Base-by-base conservation (phyloP, 2,888 invertebrate genomes). In the Augiades crinisus region DNA sequence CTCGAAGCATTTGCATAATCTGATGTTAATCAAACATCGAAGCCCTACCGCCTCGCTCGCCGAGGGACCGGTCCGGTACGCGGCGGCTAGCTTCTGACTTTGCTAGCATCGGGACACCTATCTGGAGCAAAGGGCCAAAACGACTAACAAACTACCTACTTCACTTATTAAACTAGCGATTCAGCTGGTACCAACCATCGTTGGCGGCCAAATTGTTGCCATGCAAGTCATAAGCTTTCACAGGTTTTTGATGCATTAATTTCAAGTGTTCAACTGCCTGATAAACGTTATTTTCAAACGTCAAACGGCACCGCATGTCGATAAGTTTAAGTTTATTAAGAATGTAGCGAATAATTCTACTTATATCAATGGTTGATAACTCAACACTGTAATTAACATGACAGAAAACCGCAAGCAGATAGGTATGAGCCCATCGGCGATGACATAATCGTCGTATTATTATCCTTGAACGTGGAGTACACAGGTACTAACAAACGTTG, bases 1-100 rank as follows among this genome's bases (percentile, higher is more conserved):
- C 73, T 79, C 79, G 81, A 67, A 70, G 78, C 78, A 88, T 89
- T 89, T 87, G 86, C 87, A 89, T 89, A 89, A 86, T 87, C 88
- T 84, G 89, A 89, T 89, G 85, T 79, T 87, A 88, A 87, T 88
- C 89, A 87, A 84, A 85, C 78, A 77, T 72, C 70, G 75, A 68
- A 70, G 75, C 70, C 70, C 72, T 66, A 70, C 75, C 72, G 68
- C 65, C 59, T 62, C 59, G 61, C 54, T 58, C 54, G 58, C 60
- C 58, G 54, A 44, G 56, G 53, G 61, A 62, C 59, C 65, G 64
- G 61, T 61, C 63, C 56, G 52, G 36, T 7, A n/a, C 19, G 36
- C 19, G 36, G 44, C 54, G 58, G 52, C 53, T 45, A 13, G 13
- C 43, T 47, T 38, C 46, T 43, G 14, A 34, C 46, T 30, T 12